A percentile compares a stretch with the other conserved stretches of the same genome.
Conservation (phyloP, 2,888 invertebrate species). For the Lasioglossum malachurum region DNA sequence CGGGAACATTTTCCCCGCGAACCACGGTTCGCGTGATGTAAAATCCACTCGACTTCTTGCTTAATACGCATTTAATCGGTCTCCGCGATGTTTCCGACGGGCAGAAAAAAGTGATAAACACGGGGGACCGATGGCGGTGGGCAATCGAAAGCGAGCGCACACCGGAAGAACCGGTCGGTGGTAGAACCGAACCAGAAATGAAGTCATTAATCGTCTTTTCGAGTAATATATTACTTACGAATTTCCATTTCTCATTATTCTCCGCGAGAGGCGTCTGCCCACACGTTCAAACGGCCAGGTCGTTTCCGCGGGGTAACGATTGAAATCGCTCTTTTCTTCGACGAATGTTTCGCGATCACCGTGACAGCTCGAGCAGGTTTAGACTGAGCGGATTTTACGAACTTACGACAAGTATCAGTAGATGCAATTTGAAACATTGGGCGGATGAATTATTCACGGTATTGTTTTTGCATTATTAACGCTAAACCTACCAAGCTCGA, state of each 20-base stretch:
- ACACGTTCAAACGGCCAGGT: slow-evolving; percentile 36
- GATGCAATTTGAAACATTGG: too few relatives aligned
- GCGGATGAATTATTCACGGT: too few relatives aligned
- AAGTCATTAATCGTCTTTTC: slow-evolving; percentile 68
- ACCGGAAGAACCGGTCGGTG: slow-evolving; percentile 60
- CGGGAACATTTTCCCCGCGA: not conserved
- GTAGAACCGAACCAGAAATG: slow-evolving; percentile 51
- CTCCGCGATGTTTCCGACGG: not conserved
- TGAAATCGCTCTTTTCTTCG: not conserved
- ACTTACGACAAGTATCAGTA: too few relatives aligned
- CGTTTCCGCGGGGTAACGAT: slow-evolving; percentile 17
- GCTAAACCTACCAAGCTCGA: too few relatives aligned
- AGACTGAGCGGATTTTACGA: not conserved
- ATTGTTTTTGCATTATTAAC: too few relatives aligned
- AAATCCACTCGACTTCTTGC: not conserved
- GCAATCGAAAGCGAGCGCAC: slow-evolving; percentile 21
- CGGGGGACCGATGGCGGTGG: slow-evolving; percentile 7
- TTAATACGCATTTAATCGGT: slow-evolving; percentile 40
- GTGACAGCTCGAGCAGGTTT: not conserved
- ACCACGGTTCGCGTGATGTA: not conserved
- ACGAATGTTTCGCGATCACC: slow-evolving; percentile 4
- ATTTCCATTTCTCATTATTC: slow-evolving; percentile 66
- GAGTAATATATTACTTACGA: slow-evolving; percentile 61
- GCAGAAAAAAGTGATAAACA: slow-evolving; percentile 14
- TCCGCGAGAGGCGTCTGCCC: slow-evolving; percentile 33